Evolutionary conservation across 1,140 invertebrate genomes (phyloP), one percentile per base, ranked within the genome.

Genomic region (Euura lappo): DNA sequence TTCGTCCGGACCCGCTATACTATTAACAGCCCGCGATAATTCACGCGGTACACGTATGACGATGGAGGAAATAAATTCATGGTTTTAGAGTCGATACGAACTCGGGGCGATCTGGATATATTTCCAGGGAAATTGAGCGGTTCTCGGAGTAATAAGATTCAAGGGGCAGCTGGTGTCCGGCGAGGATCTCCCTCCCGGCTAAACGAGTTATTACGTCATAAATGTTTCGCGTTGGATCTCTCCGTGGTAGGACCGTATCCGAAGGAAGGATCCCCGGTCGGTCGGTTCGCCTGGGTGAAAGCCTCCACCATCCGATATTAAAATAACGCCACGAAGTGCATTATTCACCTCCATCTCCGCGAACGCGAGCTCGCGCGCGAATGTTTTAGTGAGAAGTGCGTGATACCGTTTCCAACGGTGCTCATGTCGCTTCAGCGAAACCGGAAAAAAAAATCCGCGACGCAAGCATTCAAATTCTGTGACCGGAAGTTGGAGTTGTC

Each of bases 131-230:
- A 68, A 68, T 60, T 60, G 51, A 68, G 13, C 4, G n/a, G 11
- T 10, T 46, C 69, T 13, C 46, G 3, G 10, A 8, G 6, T 44
- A 70, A 70, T 3, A 70, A 47, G 69, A 70, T 70, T 70, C 69
- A 70, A 68, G 69, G 3, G 69, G 69, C 43, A 69, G 13, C 10
- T 69, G 68, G 68, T 69, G 8, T 69, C 68, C 68, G 47, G 28
- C 65, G 43, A 10, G 42, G 11, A 10, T 28, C 11, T 13, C 67
- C 67, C 1, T 10, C 60, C 67, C 67, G 28, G 68, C 7, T 69
- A 69, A 69, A 69, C 68, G 68, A 69, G 68, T 45, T 70, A 70
- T 45, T 42, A 45, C 69, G 69, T 70, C 69, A 70, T 70, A 70
- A 44, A 70, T 70, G 69, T 70, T 70, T 44, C 43, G n/a, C 44